phyloP scores from a whole-genome alignment of 1,140 invertebrate genomes.

The Camponotus floridanus region DNA sequence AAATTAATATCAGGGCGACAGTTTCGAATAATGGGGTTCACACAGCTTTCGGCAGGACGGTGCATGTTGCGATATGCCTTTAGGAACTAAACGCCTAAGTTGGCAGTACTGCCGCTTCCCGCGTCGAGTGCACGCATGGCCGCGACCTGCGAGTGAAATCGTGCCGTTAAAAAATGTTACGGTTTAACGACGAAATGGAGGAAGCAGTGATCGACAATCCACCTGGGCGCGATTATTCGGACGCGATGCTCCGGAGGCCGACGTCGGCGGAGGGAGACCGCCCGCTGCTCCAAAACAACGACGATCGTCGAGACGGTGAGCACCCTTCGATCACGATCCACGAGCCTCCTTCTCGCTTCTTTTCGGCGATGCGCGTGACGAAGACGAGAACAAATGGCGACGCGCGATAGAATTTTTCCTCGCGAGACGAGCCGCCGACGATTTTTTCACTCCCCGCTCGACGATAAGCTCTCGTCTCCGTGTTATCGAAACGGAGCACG shows the following conservation, averaged over 20 bases:
- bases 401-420: background rate
- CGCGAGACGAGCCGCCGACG: background rate
- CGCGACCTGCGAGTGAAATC: background rate
- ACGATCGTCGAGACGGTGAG: constrained; percentile 14
- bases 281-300: background rate
- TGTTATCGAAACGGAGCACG: no score
- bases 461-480: no score
- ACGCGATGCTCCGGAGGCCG: background rate
- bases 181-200: background rate
- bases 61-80: constrained; percentile 40
- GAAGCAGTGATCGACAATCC: no score
- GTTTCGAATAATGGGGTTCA: constrained; percentile 26
- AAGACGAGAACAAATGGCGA: constrained; percentile 19
- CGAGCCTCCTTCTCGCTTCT: background rate
- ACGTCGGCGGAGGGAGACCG: no score
- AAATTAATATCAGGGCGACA: constrained; percentile 2
- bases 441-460: background rate
- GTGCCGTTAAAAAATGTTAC: constrained; percentile 15
- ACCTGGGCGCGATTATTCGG: background rate
- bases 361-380: background rate
- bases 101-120: constrained; percentile 55
- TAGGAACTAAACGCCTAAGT: constrained; percentile 1
- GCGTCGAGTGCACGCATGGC: constrained; percentile 44
- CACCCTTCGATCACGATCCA: constrained; percentile 44
- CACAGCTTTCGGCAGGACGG: constrained; percentile 30